A percentile compares a stretch with the other conserved stretches of the same genome.
These are phyloP conservation scores for Pegoplata infirma DNA, from an alignment of 2,888 invertebrate genomes.

Conservation along the genomic window DNA sequence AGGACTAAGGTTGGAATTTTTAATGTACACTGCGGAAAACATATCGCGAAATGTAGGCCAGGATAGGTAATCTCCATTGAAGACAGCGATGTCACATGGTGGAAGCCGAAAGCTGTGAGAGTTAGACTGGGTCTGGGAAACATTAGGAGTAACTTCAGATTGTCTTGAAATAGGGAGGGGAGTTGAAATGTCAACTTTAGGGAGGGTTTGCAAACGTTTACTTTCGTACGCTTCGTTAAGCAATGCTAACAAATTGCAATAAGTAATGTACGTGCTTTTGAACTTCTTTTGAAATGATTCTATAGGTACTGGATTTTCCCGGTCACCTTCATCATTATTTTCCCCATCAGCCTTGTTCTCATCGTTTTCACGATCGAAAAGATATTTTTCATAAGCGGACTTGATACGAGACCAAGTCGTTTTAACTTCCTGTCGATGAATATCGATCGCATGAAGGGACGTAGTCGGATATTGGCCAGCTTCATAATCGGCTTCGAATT, in stretches of 20 bases:
- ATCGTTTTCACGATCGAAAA: neutral
- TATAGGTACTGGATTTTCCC: neutral
- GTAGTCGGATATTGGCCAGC: neutral
- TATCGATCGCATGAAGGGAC: too few relatives aligned
- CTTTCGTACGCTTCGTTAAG: neutral
- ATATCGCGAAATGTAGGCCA: slow-evolving; percentile 40
- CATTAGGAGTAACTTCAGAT: neutral
- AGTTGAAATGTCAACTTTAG: neutral
- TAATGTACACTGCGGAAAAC: slow-evolving; percentile 40
- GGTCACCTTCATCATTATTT: neutral
- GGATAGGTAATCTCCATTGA: slow-evolving; percentile 7
- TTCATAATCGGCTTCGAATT: slow-evolving; percentile 1
- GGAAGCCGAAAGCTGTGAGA: neutral
- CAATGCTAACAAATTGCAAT: neutral
- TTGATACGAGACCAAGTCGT: neutral
- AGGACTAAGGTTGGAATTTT: slow-evolving; percentile 23
- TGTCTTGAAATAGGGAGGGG: neutral
- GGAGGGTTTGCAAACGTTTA: neutral
- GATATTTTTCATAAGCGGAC: neutral
- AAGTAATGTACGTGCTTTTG: neutral
- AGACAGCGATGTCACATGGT: neutral
- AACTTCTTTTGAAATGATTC: neutral
- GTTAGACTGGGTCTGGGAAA: too few relatives aligned
- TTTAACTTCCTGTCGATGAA: neutral
- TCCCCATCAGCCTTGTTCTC: too few relatives aligned